These are phyloP conservation scores for Erythrolamprus reginae DNA, from an alignment of 2,113 vertebrate genomes.

Conservation along the genomic window DNA sequence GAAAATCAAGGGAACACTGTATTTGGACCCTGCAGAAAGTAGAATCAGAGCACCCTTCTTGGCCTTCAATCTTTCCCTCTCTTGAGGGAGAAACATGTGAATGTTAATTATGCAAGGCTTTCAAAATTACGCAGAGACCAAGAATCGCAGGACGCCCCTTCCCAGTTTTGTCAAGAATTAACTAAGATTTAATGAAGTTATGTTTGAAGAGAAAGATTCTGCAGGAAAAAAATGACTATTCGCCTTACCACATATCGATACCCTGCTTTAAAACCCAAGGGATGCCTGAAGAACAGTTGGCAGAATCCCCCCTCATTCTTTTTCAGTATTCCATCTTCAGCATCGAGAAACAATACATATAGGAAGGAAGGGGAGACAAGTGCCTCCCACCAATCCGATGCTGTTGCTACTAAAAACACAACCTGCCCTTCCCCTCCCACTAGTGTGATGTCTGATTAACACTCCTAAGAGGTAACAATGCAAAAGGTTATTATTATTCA, in stretches of 20 bases:
- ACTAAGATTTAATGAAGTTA: not conserved
- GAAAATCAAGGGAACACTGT: too few species aligned
- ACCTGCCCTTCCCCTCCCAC: not conserved
- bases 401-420: not conserved
- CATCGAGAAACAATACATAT: not conserved
- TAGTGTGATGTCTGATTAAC: slow-evolving; percentile 24
- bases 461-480: slow-evolving; percentile 24
- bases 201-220: not conserved
- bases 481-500: slow-evolving; percentile 13
- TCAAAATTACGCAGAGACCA: not conserved
- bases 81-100: not conserved
- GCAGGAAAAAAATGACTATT: not conserved
- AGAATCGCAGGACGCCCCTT: too few species aligned
- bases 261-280: not conserved
- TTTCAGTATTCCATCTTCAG: not conserved
- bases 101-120: not conserved
- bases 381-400: not conserved
- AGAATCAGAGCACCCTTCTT: not conserved
- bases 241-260: slow-evolving; percentile 4
- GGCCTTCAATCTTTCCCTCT: not conserved
- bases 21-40: not conserved
- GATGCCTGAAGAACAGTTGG: not conserved
- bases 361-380: not conserved
- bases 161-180: not conserved
- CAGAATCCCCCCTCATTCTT: slow-evolving; percentile 12